phyloP scores from a whole-genome alignment of 2,113 vertebrate genomes.

The Pelusios castaneus region DNA sequence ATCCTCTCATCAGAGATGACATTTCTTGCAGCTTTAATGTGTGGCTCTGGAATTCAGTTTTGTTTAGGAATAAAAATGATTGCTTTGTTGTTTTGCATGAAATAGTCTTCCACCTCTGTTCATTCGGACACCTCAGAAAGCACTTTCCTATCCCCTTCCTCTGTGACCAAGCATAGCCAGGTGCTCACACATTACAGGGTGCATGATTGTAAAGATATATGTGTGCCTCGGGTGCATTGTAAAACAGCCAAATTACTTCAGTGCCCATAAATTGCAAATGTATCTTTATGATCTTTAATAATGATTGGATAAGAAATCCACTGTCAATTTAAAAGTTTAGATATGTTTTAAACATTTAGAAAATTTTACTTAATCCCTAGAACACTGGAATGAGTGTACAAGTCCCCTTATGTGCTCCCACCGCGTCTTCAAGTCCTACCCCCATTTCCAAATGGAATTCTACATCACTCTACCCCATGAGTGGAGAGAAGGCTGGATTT shows the following conservation, averaged over 20 bases:
- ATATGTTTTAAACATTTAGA: conserved; percentile 62
- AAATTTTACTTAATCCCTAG: conserved; percentile 32
- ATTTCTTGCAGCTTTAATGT: background rate
- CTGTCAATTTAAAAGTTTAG: conserved; percentile 12
- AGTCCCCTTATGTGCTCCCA: conserved; percentile 33
- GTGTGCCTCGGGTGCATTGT: conserved; percentile 29
- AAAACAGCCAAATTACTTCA: conserved; percentile 69
- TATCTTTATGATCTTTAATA: conserved; percentile 70
- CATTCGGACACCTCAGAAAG: background rate
- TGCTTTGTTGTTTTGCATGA: background rate
- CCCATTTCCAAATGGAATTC: background rate
- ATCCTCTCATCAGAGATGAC: background rate
- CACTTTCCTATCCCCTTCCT: background rate
- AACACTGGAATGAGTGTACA: background rate
- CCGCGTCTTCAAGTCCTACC: background rate
- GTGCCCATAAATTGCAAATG: conserved; percentile 38
- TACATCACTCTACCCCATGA: background rate
- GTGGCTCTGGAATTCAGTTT: conserved; percentile 9
- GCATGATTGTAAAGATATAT: conserved; percentile 45
- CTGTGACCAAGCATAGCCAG: conserved; percentile 37
- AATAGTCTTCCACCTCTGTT: background rate
- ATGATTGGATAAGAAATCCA: conserved; percentile 57
- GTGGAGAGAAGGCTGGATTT: background rate
- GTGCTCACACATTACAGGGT: conserved; percentile 23
- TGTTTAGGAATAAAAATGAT: background rate